These are phyloP conservation scores for Clanis bilineata DNA, from an alignment of 2,888 invertebrate genomes.

Conservation along the genomic window DNA sequence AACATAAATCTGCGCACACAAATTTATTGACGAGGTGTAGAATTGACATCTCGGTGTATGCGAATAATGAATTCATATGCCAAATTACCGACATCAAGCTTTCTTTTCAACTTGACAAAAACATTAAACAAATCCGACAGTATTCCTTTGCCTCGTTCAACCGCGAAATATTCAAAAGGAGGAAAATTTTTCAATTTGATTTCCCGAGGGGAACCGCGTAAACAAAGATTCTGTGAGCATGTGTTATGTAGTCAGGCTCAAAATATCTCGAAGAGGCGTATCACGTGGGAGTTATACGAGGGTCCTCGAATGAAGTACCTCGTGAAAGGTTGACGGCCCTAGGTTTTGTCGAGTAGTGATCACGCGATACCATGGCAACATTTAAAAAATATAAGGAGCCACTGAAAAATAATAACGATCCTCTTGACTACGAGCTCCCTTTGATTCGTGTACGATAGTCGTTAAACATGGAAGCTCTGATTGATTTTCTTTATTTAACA, in stretches of 20 bases:
- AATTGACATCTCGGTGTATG: neutral
- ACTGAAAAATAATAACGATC: conserved; percentile 20
- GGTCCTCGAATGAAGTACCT: conserved; percentile 57
- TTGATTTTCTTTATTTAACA: no score
- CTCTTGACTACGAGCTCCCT: conserved; percentile 1
- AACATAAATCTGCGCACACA: no score
- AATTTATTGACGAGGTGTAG: neutral
- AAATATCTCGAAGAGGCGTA: conserved; percentile 58
- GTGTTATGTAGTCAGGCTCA: conserved; percentile 50
- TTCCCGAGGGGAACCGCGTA: conserved; percentile 42
- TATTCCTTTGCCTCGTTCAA: neutral
- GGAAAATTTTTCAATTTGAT: conserved; percentile 27
- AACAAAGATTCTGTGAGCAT: conserved; percentile 41
- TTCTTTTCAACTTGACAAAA: neutral
- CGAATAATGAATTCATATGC: neutral
- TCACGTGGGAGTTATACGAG: conserved; percentile 63
- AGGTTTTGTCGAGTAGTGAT: conserved; percentile 41
- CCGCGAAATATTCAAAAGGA: conserved; percentile 9
- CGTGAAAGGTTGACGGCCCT: conserved; percentile 56
- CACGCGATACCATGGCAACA: conserved; percentile 38
- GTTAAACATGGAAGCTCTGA: neutral
- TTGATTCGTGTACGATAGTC: neutral
- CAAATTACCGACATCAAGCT: neutral
- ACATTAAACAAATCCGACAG: conserved; percentile 6
- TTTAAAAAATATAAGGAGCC: conserved; percentile 32